Base-by-base conservation (phyloP, 2,797 vertebrate genomes). In the Sylvia borin region DNA sequence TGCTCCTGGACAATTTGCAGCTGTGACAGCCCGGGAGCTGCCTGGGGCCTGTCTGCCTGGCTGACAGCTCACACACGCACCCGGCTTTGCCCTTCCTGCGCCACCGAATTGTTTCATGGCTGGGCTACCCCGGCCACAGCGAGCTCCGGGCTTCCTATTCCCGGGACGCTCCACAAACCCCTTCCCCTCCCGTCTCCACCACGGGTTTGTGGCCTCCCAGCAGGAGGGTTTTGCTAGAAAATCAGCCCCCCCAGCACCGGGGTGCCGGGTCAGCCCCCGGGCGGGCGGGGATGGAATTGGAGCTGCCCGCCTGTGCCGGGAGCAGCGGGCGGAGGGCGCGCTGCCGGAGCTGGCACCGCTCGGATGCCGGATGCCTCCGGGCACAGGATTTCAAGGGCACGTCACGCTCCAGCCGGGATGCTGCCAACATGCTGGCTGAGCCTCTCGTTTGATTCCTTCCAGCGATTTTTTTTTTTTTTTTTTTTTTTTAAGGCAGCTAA, bases 321-420 rank as follows among this genome's bases (percentile, higher is more conserved):
- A 60, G 57, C 25, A 8, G 57, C 34, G 55, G 62, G 91, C 16
- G 4, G 55, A 50, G 81, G 65, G 45, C 31, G 5, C 24, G 5
- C 74, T 58, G 79, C 74, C 16, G 66, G 89, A 16, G 77, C 77
- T 90, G 95, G 88, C 93, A 81, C 12, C 7, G 68, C 66, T 68
- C 6, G 8, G 40, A 4, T 12, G 47, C 31, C 21, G 45, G 85
- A 60, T 89, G 83, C 92, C 91, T 71, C 61, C 7, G n/a, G 87
- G 84, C 85, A 64, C 78, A 73, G 60, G 16, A 48, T 91, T 94
- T 85, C 91, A 92, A 91, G 93, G 91, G 75, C 92, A 94, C 32
- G 9, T 53, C 78, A 73, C 25, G 24, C 92, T 87, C 58, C 74
- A 75, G 78, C 76, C 74, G 10, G 62, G 77, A 7, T 27, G 66